Conservation (phyloP, 1,140 invertebrate genomes). For the Ostrea denselamellosa region DNA sequence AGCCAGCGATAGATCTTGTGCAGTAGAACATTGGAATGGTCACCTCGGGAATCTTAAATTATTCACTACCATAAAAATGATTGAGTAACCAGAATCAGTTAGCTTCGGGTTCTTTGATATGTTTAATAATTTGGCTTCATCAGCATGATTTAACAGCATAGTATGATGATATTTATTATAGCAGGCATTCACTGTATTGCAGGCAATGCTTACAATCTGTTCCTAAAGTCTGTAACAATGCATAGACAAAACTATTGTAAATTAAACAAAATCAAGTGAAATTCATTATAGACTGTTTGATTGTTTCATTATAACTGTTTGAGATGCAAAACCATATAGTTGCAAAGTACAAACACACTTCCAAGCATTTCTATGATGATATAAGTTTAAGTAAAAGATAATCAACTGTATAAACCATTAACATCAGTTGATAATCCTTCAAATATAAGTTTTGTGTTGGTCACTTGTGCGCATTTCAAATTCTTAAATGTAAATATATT, state of each 20-base stretch:
- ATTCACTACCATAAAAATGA: constrained; percentile 30
- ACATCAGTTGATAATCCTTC: too few relatives aligned
- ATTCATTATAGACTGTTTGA: too few relatives aligned
- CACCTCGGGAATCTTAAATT: constrained; percentile 28
- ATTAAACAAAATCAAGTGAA: too few relatives aligned
- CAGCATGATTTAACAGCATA: neutral
- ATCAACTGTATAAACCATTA: too few relatives aligned
- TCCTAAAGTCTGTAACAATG: neutral
- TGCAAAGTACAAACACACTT: too few relatives aligned
- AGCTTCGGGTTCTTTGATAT: constrained; percentile 10
- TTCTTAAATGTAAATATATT: too few relatives aligned
- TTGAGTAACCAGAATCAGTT: neutral
- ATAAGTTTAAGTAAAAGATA: too few relatives aligned
- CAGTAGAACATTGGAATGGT: constrained; percentile 29
- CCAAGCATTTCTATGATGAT: too few relatives aligned
- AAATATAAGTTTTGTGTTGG: too few relatives aligned
- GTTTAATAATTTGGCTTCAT: constrained; percentile 22
- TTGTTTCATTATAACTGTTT: too few relatives aligned
- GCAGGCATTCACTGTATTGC: neutral
- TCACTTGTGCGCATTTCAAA: too few relatives aligned
- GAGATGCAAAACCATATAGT: too few relatives aligned
- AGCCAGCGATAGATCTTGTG: constrained; percentile 19
- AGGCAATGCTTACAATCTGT: neutral
- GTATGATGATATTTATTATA: neutral
- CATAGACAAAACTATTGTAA: neutral